phyloP scores from a whole-genome alignment of 2,797 vertebrate species.

The Enteromius afrohamiltoni region DNA sequence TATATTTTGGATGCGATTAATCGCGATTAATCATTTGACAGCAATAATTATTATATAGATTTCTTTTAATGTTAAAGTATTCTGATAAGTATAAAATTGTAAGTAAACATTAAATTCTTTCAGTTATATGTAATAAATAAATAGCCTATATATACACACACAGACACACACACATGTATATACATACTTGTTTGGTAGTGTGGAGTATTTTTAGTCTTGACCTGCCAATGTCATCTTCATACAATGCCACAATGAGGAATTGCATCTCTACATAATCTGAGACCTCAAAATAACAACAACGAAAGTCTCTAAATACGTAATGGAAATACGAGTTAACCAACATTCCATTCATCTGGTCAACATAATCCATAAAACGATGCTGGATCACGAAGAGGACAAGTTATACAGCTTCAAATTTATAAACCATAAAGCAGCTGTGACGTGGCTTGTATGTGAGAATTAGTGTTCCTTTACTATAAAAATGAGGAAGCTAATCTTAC shows the following conservation, averaged over 20 bases:
- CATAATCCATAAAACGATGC: neutral
- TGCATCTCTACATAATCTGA: neutral
- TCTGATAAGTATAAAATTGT: too few species aligned
- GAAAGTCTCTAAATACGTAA: constrained; percentile 26
- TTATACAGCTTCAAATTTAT: constrained; percentile 29
- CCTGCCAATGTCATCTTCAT: neutral
- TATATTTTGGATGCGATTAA: too few species aligned
- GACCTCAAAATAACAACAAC: constrained; percentile 22
- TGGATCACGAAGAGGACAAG: neutral
- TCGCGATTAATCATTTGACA: too few species aligned
- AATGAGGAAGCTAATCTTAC: neutral
- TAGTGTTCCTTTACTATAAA: neutral
- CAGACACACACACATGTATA: neutral
- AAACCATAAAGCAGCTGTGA: constrained; percentile 6
- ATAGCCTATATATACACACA: too few species aligned
- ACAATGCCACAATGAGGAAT: too few species aligned
- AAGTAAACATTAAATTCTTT: too few species aligned
- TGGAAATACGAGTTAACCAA: constrained; percentile 42
- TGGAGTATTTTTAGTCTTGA: neutral
- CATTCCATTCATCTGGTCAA: constrained; percentile 41
- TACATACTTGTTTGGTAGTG: neutral
- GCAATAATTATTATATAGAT: too few species aligned
- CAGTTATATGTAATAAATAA: neutral
- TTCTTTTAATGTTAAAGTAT: too few species aligned
- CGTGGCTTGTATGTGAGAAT: neutral